Evolutionary conservation across 2,113 vertebrate genomes (phyloP), one percentile per base, ranked within the genome.

Genomic region (Scomber scombrus): DNA sequence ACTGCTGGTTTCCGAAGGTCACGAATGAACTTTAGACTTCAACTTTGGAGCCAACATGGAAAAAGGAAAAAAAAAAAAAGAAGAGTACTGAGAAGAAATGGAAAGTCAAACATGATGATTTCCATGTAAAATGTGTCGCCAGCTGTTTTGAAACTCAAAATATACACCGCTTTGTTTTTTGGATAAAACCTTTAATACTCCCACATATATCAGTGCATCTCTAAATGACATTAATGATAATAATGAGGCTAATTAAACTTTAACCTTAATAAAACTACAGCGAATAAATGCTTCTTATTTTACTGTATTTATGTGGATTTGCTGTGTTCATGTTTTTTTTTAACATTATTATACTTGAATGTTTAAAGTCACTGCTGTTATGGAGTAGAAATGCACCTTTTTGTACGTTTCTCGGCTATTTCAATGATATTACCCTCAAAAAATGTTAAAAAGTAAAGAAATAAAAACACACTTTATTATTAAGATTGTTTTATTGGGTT

Each of bases 401-500:
- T 13, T 21, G 4, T 11, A 43, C n/a, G 43, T 0, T 3, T 31
- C 5, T 51, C 21, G 6, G 1, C 7, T 12, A 18, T 76, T 26
- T 69, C 12, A 23, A 63, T 21, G 14, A 19, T 14, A 19, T 46
- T 23, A 11, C 15, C 5, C 13, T 46, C 1, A 18, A 64, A 26
- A 55, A 70, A 5, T 0, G 13, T 57, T 0, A 19, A 60, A 66
- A 31, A 31, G 29, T 5, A 61, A 40, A 11, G 7, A 16, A 85
- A 74, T 26, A 68, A 75, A 80, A 49, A 77, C 63, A 74, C 40
- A 56, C 51, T 75, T 88, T 73, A 34, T 75, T 80, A 43, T 60
- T 10, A 81, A 73, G 21, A 65, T 55, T n/a, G 57, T 87, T 88
- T 94, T 91, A 93, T 93, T 93, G 46, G 47, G 45, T 85, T 55